Percentiles rank a stretch among this genome's conserved stretches.
phyloP scores from a whole-genome alignment of 2,888 invertebrate species.

The Rhabditophanes sp. region DNA sequence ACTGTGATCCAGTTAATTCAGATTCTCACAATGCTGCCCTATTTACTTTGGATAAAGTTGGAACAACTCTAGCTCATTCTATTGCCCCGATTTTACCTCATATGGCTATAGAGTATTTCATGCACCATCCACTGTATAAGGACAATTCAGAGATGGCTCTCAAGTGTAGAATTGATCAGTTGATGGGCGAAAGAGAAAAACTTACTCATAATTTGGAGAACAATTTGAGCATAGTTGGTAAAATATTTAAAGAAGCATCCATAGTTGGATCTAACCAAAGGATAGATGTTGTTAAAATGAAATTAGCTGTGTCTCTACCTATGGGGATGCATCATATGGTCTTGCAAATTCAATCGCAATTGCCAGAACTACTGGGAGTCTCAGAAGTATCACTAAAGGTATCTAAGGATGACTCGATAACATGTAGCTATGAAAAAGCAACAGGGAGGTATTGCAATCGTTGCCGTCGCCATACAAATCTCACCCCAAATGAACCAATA shows the following conservation, averaged over 20 bases:
- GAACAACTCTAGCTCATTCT: slow-evolving; percentile 12
- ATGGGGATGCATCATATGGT: no score
- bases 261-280: no score
- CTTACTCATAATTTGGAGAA: background rate
- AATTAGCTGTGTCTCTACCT: slow-evolving; percentile 6
- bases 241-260: no score
- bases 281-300: slow-evolving; percentile 1
- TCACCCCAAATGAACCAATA: no score
- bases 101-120: slow-evolving; percentile 24
- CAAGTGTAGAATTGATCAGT: slow-evolving; percentile 11
- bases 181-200: no score
- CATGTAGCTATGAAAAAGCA: no score
- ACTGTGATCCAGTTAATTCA: slow-evolving; percentile 21
- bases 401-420: background rate
- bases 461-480: slow-evolving; percentile 3
- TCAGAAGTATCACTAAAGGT: background rate
- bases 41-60: slow-evolving; percentile 19
- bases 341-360: slow-evolving; percentile 1
- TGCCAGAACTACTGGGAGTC: slow-evolving; percentile 3
- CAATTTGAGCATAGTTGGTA: background rate
- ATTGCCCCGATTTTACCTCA: slow-evolving; percentile 39
- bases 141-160: slow-evolving; percentile 8
- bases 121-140: slow-evolving; percentile 17
- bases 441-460: slow-evolving; percentile 2
- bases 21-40: slow-evolving; percentile 25